Conservation (phyloP, 2,888 invertebrate species). For the Halictus quadricinctus region DNA sequence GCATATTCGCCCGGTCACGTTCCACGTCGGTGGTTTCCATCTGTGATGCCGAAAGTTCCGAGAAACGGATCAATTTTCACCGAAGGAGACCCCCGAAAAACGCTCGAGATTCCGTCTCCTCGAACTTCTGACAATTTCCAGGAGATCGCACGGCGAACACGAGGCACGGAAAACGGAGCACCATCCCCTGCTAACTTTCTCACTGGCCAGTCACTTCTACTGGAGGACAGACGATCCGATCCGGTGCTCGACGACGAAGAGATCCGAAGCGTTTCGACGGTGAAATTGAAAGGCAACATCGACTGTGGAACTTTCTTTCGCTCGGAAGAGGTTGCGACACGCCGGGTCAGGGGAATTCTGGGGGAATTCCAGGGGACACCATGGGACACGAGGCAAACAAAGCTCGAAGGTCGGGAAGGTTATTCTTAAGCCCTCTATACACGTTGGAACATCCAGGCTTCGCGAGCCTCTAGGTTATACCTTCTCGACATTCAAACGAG, state of each 20-base stretch:
- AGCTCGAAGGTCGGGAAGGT: slow-evolving; percentile 16
- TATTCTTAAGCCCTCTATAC: background rate
- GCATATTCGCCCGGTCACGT: slow-evolving; percentile 26
- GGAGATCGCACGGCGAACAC: background rate
- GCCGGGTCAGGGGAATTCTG: background rate
- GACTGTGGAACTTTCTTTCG: background rate
- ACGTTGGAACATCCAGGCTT: background rate
- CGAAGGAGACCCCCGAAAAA: background rate
- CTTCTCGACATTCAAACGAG: background rate
- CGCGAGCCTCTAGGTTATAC: background rate
- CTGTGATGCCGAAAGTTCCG: slow-evolving; percentile 25
- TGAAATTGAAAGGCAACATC: background rate
- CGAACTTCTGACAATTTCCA: background rate
- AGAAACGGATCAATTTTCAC: background rate
- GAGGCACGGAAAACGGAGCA: background rate
- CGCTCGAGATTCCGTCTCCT: background rate
- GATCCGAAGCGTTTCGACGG: background rate
- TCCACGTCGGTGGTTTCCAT: slow-evolving; percentile 33
- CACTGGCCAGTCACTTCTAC: background rate
- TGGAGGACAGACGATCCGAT: background rate
- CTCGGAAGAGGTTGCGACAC: background rate
- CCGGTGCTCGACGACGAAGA: background rate
- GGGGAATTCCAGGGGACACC: background rate
- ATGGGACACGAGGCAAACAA: background rate
- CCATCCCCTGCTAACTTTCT: background rate